These are phyloP conservation scores for Hapalemur alaotrensis DNA, from an alignment of 2,797 vertebrate species.

Conservation along the genomic window DNA sequence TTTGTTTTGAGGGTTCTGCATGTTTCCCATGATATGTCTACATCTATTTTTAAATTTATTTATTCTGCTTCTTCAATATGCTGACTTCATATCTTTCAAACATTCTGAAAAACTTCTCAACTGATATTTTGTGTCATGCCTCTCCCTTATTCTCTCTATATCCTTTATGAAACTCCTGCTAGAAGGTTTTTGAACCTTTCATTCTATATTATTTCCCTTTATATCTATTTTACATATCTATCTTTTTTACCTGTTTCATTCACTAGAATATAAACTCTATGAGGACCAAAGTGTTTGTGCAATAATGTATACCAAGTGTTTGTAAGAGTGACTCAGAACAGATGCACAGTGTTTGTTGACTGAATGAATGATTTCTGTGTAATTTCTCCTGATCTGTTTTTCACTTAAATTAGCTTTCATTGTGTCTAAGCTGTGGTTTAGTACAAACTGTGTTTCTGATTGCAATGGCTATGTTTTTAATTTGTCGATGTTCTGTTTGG, in stretches of 20 bases:
- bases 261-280: not conserved
- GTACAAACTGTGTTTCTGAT: not conserved
- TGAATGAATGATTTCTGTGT: constrained; percentile 2
- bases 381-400: not conserved
- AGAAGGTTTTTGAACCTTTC: constrained; percentile 8
- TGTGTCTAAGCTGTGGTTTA: not conserved
- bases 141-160: not conserved
- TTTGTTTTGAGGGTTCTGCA: not conserved
- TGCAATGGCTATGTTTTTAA: not conserved
- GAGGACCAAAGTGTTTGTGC: not conserved
- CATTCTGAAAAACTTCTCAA: not conserved
- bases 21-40: not conserved
- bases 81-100: not conserved
- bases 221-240: not conserved
- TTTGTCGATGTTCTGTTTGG: not conserved
- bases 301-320: not conserved
- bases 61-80: constrained; percentile 1
- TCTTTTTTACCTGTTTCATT: not conserved
- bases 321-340: not conserved
- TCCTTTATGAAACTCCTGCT: not conserved
- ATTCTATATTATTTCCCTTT: not conserved
- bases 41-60: not conserved
- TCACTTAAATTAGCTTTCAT: constrained; percentile 16
- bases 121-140: not conserved
- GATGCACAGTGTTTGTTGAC: not conserved